Percentiles rank a stretch among this genome's conserved stretches.
These are phyloP conservation scores for Ctenosaura bakeri DNA, from an alignment of 2,797 vertebrate species.

Conservation along the genomic window DNA sequence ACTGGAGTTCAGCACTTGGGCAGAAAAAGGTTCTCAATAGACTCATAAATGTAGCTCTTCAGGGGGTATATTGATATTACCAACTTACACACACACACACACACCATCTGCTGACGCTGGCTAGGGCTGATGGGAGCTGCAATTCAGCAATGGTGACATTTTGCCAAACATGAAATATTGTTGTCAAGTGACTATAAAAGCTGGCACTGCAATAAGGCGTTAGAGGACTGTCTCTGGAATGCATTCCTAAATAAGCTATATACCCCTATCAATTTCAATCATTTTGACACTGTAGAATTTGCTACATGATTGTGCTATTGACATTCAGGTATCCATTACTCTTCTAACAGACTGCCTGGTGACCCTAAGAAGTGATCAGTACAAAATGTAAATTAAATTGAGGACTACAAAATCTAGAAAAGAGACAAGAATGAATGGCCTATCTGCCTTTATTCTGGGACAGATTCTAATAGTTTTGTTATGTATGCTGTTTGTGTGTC, in stretches of 20 bases:
- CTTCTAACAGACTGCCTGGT: background rate
- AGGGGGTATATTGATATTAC: too few relatives aligned
- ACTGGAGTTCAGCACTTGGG: too few relatives aligned
- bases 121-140: too few relatives aligned
- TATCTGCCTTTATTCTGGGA: rapidly evolving
- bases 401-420: background rate
- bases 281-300: background rate
- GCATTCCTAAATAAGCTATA: background rate
- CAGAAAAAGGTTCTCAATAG: too few relatives aligned
- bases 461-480: background rate
- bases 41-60: too few relatives aligned
- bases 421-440: background rate
- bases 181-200: background rate
- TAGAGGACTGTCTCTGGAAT: background rate
- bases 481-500: background rate
- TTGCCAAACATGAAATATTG: background rate
- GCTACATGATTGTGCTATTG: background rate
- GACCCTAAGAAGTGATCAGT: background rate
- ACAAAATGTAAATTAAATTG: background rate
- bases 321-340: background rate
- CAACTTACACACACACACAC: too few relatives aligned
- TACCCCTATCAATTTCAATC: too few relatives aligned
- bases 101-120: too few relatives aligned
- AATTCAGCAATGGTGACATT: too few relatives aligned
- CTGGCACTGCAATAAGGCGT: background rate